phyloP scores from a whole-genome alignment of 2,113 vertebrate species.

The Rhynchomys soricoides region DNA sequence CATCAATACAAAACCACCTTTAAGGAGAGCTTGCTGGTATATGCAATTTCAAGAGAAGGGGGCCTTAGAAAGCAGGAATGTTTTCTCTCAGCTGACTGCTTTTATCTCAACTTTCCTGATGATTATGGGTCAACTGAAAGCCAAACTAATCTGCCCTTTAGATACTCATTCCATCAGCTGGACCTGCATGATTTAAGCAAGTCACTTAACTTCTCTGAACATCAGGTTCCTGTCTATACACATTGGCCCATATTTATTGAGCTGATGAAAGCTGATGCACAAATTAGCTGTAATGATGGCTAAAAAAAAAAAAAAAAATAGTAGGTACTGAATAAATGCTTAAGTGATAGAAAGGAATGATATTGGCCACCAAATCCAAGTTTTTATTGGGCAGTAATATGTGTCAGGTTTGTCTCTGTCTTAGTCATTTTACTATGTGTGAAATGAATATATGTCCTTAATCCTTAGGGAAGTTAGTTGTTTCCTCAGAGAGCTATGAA shows the following conservation, averaged over 20 bases:
- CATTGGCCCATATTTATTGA: neutral
- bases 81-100: neutral
- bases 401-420: neutral
- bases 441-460: neutral
- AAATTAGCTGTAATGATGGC: neutral
- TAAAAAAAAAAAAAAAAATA: neutral
- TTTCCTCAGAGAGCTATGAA: neutral
- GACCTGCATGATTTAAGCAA: neutral
- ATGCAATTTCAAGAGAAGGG: neutral
- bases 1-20: neutral
- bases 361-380: neutral
- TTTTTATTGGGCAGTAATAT: neutral
- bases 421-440: neutral
- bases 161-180: neutral
- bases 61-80: neutral
- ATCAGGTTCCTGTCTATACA: slow-evolving; percentile 7
- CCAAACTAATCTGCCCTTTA: neutral
- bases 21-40: neutral
- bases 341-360: neutral
- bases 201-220: neutral
- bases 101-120: neutral
- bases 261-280: neutral
- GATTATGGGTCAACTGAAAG: neutral
- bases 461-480: neutral
- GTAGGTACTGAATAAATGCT: neutral